Evolutionary conservation across 2,888 invertebrate genomes (phyloP).

Genomic region (Molorchus minor): DNA sequence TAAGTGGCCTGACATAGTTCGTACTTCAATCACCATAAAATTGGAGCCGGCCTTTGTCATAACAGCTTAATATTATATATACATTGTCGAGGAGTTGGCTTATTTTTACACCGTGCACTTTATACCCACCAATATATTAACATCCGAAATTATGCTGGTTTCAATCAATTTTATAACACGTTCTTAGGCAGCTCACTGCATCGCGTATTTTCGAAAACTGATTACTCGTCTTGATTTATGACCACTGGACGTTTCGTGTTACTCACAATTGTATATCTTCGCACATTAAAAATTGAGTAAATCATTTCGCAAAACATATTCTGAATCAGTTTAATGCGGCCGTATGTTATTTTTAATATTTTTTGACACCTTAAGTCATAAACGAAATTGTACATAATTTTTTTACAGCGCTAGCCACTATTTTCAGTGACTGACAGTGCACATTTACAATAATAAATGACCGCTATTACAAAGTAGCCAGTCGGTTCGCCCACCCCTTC

Average conservation of each 20-base stretch:
- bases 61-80: slow-evolving; percentile 57
- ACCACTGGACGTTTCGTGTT: slow-evolving; percentile 11
- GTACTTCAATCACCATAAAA: slow-evolving; percentile 62
- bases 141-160: slow-evolving; percentile 40
- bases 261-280: slow-evolving; percentile 30
- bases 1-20: slow-evolving; percentile 60
- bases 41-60: slow-evolving; percentile 55
- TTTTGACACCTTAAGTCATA: slow-evolving; percentile 25
- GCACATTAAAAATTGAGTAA: slow-evolving; percentile 39
- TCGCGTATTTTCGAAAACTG: slow-evolving; percentile 38
- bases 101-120: slow-evolving; percentile 48
- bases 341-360: slow-evolving; percentile 23
- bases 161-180: slow-evolving; percentile 41
- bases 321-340: slow-evolving; percentile 22
- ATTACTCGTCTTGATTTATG: slow-evolving; percentile 40
- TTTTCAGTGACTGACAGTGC: slow-evolving; percentile 12
- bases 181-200: slow-evolving; percentile 32
- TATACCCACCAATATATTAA: slow-evolving; percentile 43
- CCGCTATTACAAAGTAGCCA: slow-evolving; percentile 15
- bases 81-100: slow-evolving; percentile 46
- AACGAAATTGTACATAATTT: slow-evolving; percentile 23
- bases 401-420: slow-evolving; percentile 9
- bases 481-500: too few relatives aligned
- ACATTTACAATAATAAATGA: slow-evolving; percentile 8
- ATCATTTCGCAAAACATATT: slow-evolving; percentile 41